Percentiles rank a stretch among this genome's conserved stretches.
phyloP scores from a whole-genome alignment of 1,140 invertebrate species.

The Pararge aegeria region DNA sequence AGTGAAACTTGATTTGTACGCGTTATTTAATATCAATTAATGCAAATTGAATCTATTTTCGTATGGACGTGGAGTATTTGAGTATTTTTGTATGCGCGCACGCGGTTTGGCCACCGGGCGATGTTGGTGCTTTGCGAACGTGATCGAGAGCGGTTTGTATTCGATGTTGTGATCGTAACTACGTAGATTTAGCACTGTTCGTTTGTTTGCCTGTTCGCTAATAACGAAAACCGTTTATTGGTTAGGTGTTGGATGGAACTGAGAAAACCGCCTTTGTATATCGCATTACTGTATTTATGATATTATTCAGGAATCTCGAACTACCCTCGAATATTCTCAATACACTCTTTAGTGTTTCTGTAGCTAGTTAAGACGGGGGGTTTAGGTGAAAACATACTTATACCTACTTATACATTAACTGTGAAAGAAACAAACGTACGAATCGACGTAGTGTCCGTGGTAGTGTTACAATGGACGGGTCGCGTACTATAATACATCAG shows the following conservation, averaged over 20 bases:
- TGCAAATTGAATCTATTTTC: conserved; percentile 34
- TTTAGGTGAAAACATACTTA: neutral
- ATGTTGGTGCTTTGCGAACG: conserved; percentile 67
- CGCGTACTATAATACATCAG: too few relatives aligned
- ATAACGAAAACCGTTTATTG: neutral
- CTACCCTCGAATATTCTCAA: conserved; percentile 9
- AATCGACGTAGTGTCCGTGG: too few relatives aligned
- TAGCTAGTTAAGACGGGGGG: conserved; percentile 4
- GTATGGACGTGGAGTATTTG: conserved; percentile 36
- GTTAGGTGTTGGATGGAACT: conserved; percentile 5
- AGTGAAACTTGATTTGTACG: neutral
- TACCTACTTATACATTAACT: too few relatives aligned
- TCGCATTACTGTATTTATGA: conserved; percentile 11
- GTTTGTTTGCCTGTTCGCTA: neutral
- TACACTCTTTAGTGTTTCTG: neutral
- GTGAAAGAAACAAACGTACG: too few relatives aligned
- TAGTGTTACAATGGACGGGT: too few relatives aligned
- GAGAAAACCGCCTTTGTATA: conserved; percentile 15
- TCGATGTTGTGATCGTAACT: conserved; percentile 50
- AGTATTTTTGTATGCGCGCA: conserved; percentile 35
- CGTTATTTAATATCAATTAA: conserved; percentile 11
- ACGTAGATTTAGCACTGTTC: conserved; percentile 9
- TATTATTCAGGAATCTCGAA: conserved; percentile 23
- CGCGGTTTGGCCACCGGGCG: conserved; percentile 63
- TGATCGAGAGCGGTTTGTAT: conserved; percentile 33